Evolutionary conservation across 2,113 vertebrate genomes (phyloP).

Genomic region (Phalacrocorax pelagicus): DNA sequence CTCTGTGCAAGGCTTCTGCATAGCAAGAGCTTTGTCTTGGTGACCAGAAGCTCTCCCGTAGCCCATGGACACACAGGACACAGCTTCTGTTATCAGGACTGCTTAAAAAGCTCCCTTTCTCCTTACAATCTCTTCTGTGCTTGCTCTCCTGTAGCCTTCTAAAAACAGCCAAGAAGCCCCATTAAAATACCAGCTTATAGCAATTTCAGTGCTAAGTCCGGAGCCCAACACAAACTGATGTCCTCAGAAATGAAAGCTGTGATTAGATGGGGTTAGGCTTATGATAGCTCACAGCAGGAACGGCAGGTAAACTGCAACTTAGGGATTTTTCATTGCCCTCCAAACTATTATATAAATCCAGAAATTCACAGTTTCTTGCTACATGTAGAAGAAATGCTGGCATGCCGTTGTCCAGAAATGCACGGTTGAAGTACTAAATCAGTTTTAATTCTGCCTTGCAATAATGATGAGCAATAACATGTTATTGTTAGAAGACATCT

Average conservation of each 20-base stretch:
- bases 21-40: not conserved
- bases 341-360: not conserved
- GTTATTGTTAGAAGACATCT: not conserved
- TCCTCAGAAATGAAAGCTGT: not conserved
- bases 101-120: not conserved
- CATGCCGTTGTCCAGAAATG: not conserved
- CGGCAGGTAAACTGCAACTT: not conserved
- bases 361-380: not conserved
- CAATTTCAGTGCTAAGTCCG: not conserved
- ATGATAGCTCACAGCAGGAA: not conserved
- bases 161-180: not conserved
- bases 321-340: not conserved
- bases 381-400: not conserved
- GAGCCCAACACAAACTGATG: not conserved
- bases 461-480: not conserved
- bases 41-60: not conserved
- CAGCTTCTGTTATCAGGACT: not conserved
- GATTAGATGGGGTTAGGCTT: not conserved
- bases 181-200: not conserved
- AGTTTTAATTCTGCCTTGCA: conserved; percentile 11
- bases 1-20: not conserved
- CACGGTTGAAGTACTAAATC: not conserved
- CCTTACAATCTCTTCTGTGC: not conserved
- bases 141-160: not conserved
- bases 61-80: too few relatives aligned